Base-by-base conservation (phyloP, 2,888 invertebrate species). In the Platycnemis pennipes region DNA sequence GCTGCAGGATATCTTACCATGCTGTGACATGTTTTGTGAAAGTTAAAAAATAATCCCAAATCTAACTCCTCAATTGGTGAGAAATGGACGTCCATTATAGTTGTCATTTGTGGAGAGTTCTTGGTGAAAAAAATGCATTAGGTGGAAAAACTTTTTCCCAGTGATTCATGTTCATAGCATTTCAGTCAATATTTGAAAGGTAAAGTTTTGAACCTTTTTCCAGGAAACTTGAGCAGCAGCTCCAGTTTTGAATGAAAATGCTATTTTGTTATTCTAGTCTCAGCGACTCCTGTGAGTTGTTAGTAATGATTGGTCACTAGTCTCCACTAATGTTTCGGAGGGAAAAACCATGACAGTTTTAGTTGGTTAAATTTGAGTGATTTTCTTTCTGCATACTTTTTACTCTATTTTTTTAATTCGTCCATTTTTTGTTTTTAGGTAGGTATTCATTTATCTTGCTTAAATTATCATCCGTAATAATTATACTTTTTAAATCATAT, bases 261-360 rank as follows among this genome's bases (percentile, higher is more conserved):
- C 44, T 87, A 91, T 91, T 91, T 91, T 91, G 49, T 63, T 91
- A 91, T 91, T 89, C 91, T 91, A 91, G 91, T 91, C 91, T n/a
- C 42, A 45, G 44, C 42, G 26, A 56, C 44, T 91, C 91, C 13
- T 63, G 63, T 91, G 91, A 44, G 63, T 44, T 69, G 63, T 49
- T 91, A n/a, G n/a, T 63, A 44, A 56, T 44, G 26, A 44, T 63
- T 91, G 63, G 2, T 69, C 13, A 63, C 63, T 63, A 69, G 44
- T 69, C 56, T 91, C 69, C 63, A 89, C 56, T 19, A 19, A 26
- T n/a, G 26, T 5, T 63, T 69, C 69, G 7, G n/a, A 44, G 77
- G 77, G 69, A 44, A 56, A 56, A 91, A 56, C 91, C 91, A 91
- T 91, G 91, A 91, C 91, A 91, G n/a, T 69, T 69, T 44, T 31